phyloP scores from a whole-genome alignment of 2,113 vertebrate species.

The Indicator maculatus region DNA sequence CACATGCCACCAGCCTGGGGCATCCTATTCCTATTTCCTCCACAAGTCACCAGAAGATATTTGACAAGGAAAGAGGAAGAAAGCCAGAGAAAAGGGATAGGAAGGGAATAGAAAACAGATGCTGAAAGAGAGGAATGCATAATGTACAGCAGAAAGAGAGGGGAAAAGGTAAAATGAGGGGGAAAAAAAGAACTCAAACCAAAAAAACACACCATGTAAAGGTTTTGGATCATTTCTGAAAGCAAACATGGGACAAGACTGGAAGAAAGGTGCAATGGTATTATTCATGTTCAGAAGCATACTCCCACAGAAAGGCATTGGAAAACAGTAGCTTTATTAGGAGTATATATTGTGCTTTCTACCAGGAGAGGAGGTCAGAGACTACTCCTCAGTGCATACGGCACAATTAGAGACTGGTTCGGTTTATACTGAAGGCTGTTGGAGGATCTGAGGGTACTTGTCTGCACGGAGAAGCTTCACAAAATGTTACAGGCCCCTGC shows the following conservation, averaged over 20 bases:
- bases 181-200: not conserved
- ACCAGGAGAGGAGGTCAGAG: not conserved
- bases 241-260: not conserved
- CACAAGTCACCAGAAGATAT: not conserved
- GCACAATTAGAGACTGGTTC: rapidly evolving
- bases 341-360: not conserved
- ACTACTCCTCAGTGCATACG: not conserved
- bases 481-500: not conserved
- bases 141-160: not conserved
- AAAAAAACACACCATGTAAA: not conserved
- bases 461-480: too few species aligned
- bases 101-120: slow-evolving; percentile 58
- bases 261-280: not conserved
- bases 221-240: not conserved
- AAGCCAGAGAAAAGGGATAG: not conserved
- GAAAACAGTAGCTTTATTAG: not conserved
- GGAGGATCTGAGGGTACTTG: not conserved
- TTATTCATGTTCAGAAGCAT: not conserved
- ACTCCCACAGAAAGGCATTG: not conserved
- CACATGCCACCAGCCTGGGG: not conserved
- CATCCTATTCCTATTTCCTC: slow-evolving; percentile 48
- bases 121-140: not conserved
- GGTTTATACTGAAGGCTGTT: not conserved
- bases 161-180: not conserved
- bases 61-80: slow-evolving; percentile 51